Base-by-base conservation (phyloP, 1,140 invertebrate species). In the Condylostylus longicornis region DNA sequence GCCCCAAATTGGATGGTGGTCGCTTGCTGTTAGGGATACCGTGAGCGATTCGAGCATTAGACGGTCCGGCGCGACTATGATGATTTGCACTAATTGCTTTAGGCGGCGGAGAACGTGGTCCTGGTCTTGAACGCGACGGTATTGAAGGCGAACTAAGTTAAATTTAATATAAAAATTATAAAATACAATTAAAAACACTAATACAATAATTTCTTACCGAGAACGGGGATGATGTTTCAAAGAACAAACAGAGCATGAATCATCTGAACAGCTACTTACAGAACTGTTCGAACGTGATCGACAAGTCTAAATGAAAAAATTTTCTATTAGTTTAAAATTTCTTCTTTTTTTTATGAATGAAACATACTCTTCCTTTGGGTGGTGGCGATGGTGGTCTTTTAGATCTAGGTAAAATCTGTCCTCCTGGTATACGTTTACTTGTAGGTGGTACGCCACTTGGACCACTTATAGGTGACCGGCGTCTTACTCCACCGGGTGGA, bases 251-350 rank as follows among this genome's bases (percentile, higher is more conserved):
- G 79, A 81, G 52, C 82, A 85, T 0, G 79, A 82, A 53, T 79
- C 75, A 49, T 84, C 79, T 0, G 79, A 82, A 47, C 81, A 84
- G 44, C 76, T 81, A 58, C 79, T 82, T 14, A 74, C 68, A 1
- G 78, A 79, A 36, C 79, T 81, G 2, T 77, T 72, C 1, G 71
- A 72, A 10, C 64, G 63, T 15, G 72, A 73, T 22, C 55, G 53
- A 42, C 56, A 53, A 21, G 56, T 18, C 21, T 10, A 13, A 36
- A 17, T 40, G 7, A 6, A 12, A 40, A 21, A 34, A 18, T 33
- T 33, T 33, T 33, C 6, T 33, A 17, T 33, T 18, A 2, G 4
- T 31, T 31, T 31, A 4, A 34, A 21, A n/a, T n/a, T 15, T 31
- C 30, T 27, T 14, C 13, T 17, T 14, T 18, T 8, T 8, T 17